These are phyloP conservation scores for Mastomys natalensis DNA, from an alignment of 2,113 vertebrate species.

Conservation along the genomic window DNA sequence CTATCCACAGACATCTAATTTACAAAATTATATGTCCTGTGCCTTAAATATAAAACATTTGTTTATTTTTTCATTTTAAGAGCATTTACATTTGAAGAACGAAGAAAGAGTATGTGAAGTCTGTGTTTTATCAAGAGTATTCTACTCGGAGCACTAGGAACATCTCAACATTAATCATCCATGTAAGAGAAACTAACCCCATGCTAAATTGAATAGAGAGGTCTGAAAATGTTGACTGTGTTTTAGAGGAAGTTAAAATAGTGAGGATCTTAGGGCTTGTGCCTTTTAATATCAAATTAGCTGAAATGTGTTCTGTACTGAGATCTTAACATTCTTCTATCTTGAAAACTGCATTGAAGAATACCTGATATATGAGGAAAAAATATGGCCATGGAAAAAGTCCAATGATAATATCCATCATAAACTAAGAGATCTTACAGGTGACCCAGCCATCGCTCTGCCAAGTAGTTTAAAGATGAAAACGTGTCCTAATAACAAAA, in stretches of 20 bases:
- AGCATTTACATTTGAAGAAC: not conserved
- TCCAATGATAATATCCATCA: not conserved
- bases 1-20: not conserved
- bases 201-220: not conserved
- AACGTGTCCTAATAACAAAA: not conserved
- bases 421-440: not conserved
- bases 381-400: not conserved
- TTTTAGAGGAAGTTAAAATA: not conserved
- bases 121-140: not conserved
- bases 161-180: not conserved
- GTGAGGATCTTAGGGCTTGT: not conserved
- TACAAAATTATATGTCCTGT: not conserved
- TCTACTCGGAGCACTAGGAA: not conserved
- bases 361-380: not conserved
- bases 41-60: conserved; percentile 13
- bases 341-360: not conserved
- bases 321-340: not conserved
- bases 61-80: not conserved
- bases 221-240: not conserved
- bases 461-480: not conserved
- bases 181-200: not conserved
- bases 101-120: not conserved
- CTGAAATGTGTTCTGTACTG: not conserved
- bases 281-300: not conserved
- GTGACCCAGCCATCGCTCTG: not conserved